Conservation (phyloP, 2,888 invertebrate species). For the Blastobasis adustella region DNA sequence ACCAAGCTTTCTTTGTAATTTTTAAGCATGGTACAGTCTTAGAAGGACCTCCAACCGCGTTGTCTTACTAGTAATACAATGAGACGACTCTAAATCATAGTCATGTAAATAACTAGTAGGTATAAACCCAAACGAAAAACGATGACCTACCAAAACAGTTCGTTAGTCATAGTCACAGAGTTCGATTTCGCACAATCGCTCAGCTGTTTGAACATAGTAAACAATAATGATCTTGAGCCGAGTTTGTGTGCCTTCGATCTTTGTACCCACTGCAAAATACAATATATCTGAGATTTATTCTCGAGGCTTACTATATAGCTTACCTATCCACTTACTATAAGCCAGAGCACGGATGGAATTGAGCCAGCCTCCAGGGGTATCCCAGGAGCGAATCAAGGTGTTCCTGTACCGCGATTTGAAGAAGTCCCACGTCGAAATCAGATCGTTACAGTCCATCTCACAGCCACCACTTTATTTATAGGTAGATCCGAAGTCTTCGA, state of each 20-base stretch:
- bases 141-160: no score
- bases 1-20: no score
- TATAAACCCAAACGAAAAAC: no score
- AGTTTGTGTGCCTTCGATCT: not conserved
- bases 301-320: not conserved
- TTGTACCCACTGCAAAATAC: not conserved
- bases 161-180: no score
- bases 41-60: no score
- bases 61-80: no score
- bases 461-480: no score
- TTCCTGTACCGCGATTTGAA: slow-evolving; percentile 44
- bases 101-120: no score
- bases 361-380: slow-evolving; percentile 45
- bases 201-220: not conserved
- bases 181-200: not conserved
- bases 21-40: no score
- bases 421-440: slow-evolving; percentile 28
- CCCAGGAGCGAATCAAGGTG: slow-evolving; percentile 47
- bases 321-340: not conserved
- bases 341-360: slow-evolving; percentile 6
- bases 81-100: no score
- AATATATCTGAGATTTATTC: not conserved
- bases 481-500: not conserved
- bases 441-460: slow-evolving; percentile 24
- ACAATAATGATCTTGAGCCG: not conserved